Evolutionary conservation across 2,888 invertebrate genomes (phyloP), one percentile per base, ranked within the genome.

Genomic region (Cephus runcator): DNA sequence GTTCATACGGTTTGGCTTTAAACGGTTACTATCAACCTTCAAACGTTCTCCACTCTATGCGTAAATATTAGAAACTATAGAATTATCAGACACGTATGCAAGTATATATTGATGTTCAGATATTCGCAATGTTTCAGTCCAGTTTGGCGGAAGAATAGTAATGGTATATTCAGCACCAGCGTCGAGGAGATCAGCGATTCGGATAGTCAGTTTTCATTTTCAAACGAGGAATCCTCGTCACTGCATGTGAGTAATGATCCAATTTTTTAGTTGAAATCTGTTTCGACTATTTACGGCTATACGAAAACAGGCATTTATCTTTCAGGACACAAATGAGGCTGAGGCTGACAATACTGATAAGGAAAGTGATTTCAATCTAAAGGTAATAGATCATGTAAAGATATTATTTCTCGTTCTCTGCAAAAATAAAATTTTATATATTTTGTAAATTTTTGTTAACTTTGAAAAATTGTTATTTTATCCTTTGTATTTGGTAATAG

Each of bases 121-220:
- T 83, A 83, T 84, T 84, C 77, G 79, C 76, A 76, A 80, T 83
- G 85, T 90, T 91, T 87, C 86, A 91, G 91, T 89, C 91, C 91
- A 88, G 90, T 91, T 83, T 91, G 91, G 91, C 88, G 89, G 86
- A 89, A 90, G 88, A 89, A 85, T 88, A 91, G 89, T 84, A 91
- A 90, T 79, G 90, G 90, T 79, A 86, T 90, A 80, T 90, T 90
- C 82, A 87, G 85, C 78, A 88, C 87, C 77, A 90, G 88, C 77
- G 87, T 89, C 78, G 91, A 90, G 75, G 91, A 87, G 80, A 88
- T 90, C 68, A 91, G 90, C 73, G 91, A 91, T 77, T 90, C 91
- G 33, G 91, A 91, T 76, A 91, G 91, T 77, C 91, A 91, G 76
- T 91, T 91, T 80, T 91, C 91, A 4, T 91, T 91, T 76, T 91